Percentiles rank a stretch among this genome's conserved stretches.
Evolutionary conservation across 2,113 vertebrate species (phyloP).

Genomic region (Takifugu flavidus): DNA sequence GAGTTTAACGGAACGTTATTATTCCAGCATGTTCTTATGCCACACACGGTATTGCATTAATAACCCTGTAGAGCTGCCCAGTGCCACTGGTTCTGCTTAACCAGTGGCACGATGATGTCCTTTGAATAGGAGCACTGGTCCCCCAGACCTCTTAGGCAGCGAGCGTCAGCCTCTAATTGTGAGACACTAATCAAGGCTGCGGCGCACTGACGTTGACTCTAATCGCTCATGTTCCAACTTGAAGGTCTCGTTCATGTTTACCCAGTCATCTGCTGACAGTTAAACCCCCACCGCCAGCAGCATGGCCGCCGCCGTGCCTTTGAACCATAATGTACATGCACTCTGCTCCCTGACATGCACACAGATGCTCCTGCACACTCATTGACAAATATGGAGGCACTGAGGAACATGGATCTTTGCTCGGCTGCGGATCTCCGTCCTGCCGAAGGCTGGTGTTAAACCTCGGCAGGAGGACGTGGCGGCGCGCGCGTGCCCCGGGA

Average conservation of each 20-base stretch:
- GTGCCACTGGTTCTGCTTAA: not conserved
- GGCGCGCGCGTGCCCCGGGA: not conserved
- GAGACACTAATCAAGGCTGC: slow-evolving; percentile 43
- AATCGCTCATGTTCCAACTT: slow-evolving; percentile 54
- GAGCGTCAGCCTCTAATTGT: slow-evolving; percentile 43
- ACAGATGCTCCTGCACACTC: not conserved
- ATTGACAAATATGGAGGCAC: not conserved
- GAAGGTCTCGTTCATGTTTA: slow-evolving; percentile 55
- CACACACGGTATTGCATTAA: too few relatives aligned
- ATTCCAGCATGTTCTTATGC: too few relatives aligned
- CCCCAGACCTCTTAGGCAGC: slow-evolving; percentile 33
- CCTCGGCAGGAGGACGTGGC: too few relatives aligned
- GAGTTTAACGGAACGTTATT: too few relatives aligned
- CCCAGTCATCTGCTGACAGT: slow-evolving; percentile 46
- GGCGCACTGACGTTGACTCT: slow-evolving; percentile 46
- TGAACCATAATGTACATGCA: not conserved
- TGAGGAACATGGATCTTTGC: too few relatives aligned
- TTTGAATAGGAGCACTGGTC: slow-evolving; percentile 3
- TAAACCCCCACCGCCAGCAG: slow-evolving; percentile 6
- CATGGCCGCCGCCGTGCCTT: too few relatives aligned
- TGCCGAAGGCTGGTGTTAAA: too few relatives aligned
- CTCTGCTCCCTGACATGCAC: not conserved
- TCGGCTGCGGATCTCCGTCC: too few relatives aligned
- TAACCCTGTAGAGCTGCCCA: too few relatives aligned
- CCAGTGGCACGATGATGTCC: slow-evolving; percentile 24